Base-by-base conservation (phyloP, 1,140 invertebrate genomes). In the Papilio polytes region DNA sequence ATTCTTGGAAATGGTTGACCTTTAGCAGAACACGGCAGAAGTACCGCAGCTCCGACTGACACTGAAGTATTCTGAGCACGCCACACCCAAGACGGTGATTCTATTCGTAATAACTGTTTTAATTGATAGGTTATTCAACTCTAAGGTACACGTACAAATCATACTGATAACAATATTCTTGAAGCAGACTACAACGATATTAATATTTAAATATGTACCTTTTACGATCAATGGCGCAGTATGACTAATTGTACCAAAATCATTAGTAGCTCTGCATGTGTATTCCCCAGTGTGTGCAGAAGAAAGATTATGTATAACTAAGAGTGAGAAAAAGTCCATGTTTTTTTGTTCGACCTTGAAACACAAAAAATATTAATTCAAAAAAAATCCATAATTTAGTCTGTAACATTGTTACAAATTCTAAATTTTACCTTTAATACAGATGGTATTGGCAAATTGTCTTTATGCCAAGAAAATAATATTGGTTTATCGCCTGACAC, bases 201-300 rank as follows among this genome's bases (percentile, higher is more conserved):
- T 13, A 7, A 18, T 76, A n/a, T 53, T 41, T 20, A 31, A 82
- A 86, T 82, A 85, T 81, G 74, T 97, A 98, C 97, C 97, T 96
- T 98, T 97, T 89, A 98, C 97, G 90, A 96, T 96, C 85, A 98
- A 96, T 82, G 96, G 96, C 89, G 97, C 97, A 85, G 96, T 97
- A 90, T 97, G 96, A 74, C 96, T 96, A 85, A 97, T 96, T 87
- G 96, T 96, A 63, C 97, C 97, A 87, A 97, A 97, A 80, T 96
- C 95, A 91, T 98, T 98, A 82, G 96, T 95, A 78, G 97, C 97
- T 89, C 97, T 96, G 90, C 97, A 97, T 26, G 97, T 96, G 92
- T 97, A 97, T 93, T 97, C 97, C 86, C 97, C 97, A 86, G 97
- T 97, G 92, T 98, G 97, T 87, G 96, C 96, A 85, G 97, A 97